Conservation (phyloP, 2,113 vertebrate species). For the Rostratula benghalensis region DNA sequence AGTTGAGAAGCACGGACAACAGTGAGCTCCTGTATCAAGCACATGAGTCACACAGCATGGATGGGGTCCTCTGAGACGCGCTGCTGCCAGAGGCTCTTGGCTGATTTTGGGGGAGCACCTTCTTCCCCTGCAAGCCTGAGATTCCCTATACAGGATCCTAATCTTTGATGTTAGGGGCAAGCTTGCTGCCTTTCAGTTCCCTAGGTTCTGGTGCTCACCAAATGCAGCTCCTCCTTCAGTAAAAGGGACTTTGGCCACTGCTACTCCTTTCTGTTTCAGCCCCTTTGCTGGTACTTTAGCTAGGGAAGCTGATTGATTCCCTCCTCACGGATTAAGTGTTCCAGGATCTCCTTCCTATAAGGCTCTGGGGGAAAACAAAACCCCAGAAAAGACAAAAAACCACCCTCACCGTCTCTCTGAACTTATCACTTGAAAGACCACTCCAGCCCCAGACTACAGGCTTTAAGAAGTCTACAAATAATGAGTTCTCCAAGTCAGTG, state of each 20-base stretch:
- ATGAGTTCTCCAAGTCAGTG: not conserved
- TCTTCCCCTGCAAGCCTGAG: not conserved
- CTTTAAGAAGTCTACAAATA: not conserved
- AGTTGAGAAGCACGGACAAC: constrained; percentile 69
- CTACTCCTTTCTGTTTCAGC: not conserved
- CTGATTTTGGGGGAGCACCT: constrained; percentile 30
- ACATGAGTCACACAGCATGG: constrained; percentile 64
- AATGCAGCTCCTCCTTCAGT: not conserved
- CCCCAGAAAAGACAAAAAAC: not conserved
- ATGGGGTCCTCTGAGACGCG: constrained; percentile 43
- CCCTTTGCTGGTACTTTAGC: not conserved
- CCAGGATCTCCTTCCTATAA: not conserved
- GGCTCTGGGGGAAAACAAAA: not conserved
- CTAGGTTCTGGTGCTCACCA: not conserved
- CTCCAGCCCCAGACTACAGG: not conserved
- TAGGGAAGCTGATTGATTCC: no score
- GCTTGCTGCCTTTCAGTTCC: not conserved
- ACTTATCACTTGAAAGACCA: not conserved
- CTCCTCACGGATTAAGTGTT: not conserved
- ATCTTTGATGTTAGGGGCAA: not conserved
- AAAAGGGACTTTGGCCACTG: not conserved
- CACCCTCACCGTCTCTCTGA: not conserved
- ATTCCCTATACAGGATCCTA: not conserved
- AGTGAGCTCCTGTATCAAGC: constrained; percentile 58
- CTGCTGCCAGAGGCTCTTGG: constrained; percentile 45